Evolutionary conservation across 2,113 vertebrate genomes (phyloP), one percentile per base, ranked within the genome.

Genomic region (Neotoma lepida): DNA sequence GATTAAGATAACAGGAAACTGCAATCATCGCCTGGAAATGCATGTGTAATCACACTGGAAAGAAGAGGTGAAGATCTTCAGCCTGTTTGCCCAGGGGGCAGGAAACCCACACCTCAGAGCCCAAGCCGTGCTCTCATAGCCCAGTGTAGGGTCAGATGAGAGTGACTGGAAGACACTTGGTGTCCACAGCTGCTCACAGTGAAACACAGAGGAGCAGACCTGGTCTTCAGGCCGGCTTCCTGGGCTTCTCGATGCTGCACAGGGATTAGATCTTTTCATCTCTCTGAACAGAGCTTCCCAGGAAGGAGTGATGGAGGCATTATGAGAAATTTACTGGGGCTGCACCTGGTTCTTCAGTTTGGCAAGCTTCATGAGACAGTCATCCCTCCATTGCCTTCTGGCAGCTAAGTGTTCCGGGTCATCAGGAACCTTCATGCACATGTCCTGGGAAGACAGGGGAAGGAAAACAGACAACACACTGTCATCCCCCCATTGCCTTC

Each of bases 381-480:
- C 97, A 80, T 99, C 99, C 96, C 99, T 98, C 98, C 99, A 98
- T 92, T 98, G 98, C 92, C 98, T 99, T 88, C 99, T 98, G 96
- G 98, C 98, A 68, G 98, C 98, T 84, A 99, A 98, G 95, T 98
- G 98, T 97, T 98, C 98, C 6, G 98, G 98, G 92, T 99, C 98
- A 84, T 81, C 97, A 58, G 99, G 99, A 94, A 99, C 98, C 94
- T 98, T 97, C 91, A 98, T 96, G 96, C 97, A 98, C 98, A 99
- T 98, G 93, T 99, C 99, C 99, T 99, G 97, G 68, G 97, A 97
- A 17, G 54, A 14, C 88, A 63, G 93, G 90, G 86, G 80, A 84
- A n/a, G 61, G 64, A 71, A 71, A 87, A 41, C 7, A 56, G 33
- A 89, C 12, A 2, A 87, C 0, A 87, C 77, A 35, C n/a, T n/a